Conservation (phyloP, 2,113 vertebrate species). For the Poicephalus gulielmi region DNA sequence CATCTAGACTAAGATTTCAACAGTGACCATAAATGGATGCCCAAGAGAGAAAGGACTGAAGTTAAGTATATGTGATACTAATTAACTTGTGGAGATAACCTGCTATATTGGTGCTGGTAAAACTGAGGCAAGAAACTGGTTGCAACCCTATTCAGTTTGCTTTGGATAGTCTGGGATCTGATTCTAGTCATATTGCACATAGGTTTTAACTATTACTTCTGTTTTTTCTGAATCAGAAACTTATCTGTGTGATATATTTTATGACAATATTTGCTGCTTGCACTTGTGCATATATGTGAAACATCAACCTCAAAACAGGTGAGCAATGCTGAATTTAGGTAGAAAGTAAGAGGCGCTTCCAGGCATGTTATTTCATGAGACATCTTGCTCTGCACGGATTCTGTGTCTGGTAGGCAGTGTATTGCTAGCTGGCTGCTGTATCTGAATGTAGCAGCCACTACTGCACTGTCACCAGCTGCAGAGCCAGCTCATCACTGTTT, state of each 20-base stretch:
- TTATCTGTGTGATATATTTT: not conserved
- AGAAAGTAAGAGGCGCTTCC: not conserved
- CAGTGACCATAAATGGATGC: accelerated
- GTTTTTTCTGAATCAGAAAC: not conserved
- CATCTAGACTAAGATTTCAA: not conserved
- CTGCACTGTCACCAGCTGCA: conserved; percentile 68
- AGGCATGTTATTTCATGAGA: not conserved
- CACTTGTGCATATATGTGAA: not conserved
- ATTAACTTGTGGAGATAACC: not conserved
- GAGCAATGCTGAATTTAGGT: not conserved
- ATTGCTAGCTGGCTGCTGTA: conserved; percentile 71
- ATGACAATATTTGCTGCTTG: not conserved
- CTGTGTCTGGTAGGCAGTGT: conserved; percentile 75
- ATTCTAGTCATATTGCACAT: not conserved
- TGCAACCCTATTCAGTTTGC: not conserved
- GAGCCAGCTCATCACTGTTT: not conserved
- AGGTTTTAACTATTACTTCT: not conserved
- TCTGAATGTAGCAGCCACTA: conserved; percentile 46
- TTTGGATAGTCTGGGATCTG: not conserved
- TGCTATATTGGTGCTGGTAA: accelerated
- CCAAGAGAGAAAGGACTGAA: not conserved
- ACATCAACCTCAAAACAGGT: not conserved
- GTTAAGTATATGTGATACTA: not conserved
- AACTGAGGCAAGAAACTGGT: not conserved
- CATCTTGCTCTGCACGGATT: not conserved